Evolutionary conservation across 1,140 invertebrate species (phyloP).

Genomic region (Ceratosolen fusciceps): DNA sequence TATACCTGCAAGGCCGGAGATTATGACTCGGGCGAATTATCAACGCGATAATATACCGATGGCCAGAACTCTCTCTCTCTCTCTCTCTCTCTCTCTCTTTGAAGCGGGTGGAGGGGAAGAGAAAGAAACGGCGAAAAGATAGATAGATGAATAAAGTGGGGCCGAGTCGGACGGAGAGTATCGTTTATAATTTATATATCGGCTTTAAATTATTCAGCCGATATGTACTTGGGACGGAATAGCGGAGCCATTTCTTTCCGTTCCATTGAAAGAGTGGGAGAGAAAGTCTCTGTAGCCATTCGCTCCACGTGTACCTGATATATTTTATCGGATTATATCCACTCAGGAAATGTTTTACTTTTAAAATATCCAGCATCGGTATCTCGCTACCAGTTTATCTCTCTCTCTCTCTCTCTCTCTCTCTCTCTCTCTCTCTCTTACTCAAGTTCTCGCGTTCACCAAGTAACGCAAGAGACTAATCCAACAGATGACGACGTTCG

Average conservation of each 20-base stretch:
- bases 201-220: conserved; percentile 1
- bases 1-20: too few species aligned
- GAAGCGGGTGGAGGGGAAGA: too few species aligned
- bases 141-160: background rate
- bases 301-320: background rate
- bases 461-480: background rate
- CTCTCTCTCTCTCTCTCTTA: background rate
- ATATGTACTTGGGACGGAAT: background rate
- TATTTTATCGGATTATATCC: background rate
- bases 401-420: background rate
- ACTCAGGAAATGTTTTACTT: conserved; percentile 9
- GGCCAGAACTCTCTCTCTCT: background rate
- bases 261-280: conserved; percentile 10
- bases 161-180: background rate
- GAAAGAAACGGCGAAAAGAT: background rate
- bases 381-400: background rate
- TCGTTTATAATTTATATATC: conserved; percentile 17
- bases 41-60: background rate
- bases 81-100: too few species aligned
- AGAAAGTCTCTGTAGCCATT: conserved; percentile 8
- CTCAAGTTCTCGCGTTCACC: background rate
- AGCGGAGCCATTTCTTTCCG: background rate
- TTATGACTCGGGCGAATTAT: too few species aligned
- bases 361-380: conserved; percentile 6
- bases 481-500: too few species aligned